Base-by-base conservation (phyloP, 2,888 invertebrate genomes). In the Pasiphila rectangulata region DNA sequence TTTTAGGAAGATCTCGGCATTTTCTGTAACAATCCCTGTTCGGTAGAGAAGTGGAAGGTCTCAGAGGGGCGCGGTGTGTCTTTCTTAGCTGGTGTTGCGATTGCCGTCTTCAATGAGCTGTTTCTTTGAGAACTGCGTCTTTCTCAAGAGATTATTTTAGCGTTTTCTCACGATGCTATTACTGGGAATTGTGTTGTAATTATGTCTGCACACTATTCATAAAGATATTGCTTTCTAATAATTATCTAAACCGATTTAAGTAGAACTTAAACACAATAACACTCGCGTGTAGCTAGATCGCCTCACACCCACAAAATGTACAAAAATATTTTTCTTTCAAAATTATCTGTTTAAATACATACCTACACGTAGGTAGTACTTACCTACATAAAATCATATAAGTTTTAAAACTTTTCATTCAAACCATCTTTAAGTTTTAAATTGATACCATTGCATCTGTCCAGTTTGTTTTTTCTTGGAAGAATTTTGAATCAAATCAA, bases 41-140 rank as follows among this genome's bases (percentile, higher is more conserved):
- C 23, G 32, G 19, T 17, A 34, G n/a, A 23, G 29, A 4, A 20
- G 21, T 19, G n/a, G 4, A n/a, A 24, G 42, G 37, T 9, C n/a
- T 17, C 15, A 37, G 58, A 59, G 74, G 62, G 67, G 57, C 46
- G 63, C 34, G 67, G 73, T 13, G 69, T 79, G 4, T 69, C 75
- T 56, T 54, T 48, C 39, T 59, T 58, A 38, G 56, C 45, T 79
- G 76, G 82, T 66, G 54, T 54, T 61, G 40, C 57, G 61, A 59
- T 65, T 59, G 61, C 63, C 66, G 67, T 71, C 79, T 79, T 85
- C 82, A 85, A 83, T 86, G 85, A 82, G 75, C 64, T 66, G 72
- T 69, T 83, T 79, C 76, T 80, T 79, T 79, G 72, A 81, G 72
- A 72, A 69, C 61, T 67, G 60, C 65, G 63, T 73, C 61, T 74